A percentile compares a stretch with the other conserved stretches of the same genome.
phyloP scores from a whole-genome alignment of 1,140 invertebrate genomes.

The Cylas formicarius region DNA sequence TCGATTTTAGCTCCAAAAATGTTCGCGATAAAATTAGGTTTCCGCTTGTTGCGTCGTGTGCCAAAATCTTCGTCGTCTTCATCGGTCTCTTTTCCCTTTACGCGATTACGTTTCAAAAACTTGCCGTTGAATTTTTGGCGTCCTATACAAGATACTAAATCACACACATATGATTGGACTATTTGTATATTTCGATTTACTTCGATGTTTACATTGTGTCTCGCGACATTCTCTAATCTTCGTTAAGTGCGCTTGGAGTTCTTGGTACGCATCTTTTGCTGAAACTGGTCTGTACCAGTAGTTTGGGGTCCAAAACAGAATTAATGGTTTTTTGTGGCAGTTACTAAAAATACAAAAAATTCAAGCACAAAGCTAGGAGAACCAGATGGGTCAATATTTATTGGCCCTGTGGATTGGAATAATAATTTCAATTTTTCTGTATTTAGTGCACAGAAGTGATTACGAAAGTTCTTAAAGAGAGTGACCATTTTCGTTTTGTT shows the following conservation, averaged over 20 bases:
- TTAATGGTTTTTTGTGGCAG: conserved; percentile 30
- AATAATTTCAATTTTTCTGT: too few relatives aligned
- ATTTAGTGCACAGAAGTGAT: too few relatives aligned
- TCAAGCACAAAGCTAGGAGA: conserved; percentile 1
- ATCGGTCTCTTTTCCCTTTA: conserved; percentile 12
- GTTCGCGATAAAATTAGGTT: conserved; percentile 16
- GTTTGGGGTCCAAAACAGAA: conserved; percentile 52
- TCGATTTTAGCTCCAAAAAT: conserved; percentile 11
- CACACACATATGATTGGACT: conserved; percentile 1
- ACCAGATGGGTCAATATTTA: too few relatives aligned
- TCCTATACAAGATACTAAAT: conserved; percentile 17
- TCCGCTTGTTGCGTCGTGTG: conserved; percentile 11
- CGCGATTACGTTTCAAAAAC: conserved; percentile 13
- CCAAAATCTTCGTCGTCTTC: conserved; percentile 14
- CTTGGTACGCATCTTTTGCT: conserved; percentile 42
- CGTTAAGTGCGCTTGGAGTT: conserved; percentile 42
- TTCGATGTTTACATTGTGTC: conserved; percentile 16
- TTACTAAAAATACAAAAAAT: conserved; percentile 24
- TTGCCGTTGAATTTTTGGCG: conserved; percentile 7
- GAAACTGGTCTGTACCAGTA: conserved; percentile 49
- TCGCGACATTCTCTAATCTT: conserved; percentile 26
- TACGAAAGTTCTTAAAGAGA: too few relatives aligned
- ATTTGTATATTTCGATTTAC: conserved; percentile 3
- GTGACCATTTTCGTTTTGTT: too few relatives aligned
- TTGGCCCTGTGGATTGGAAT: too few relatives aligned